Base-by-base conservation (phyloP, 2,888 invertebrate genomes). In the Ophonus ardosiacus region DNA sequence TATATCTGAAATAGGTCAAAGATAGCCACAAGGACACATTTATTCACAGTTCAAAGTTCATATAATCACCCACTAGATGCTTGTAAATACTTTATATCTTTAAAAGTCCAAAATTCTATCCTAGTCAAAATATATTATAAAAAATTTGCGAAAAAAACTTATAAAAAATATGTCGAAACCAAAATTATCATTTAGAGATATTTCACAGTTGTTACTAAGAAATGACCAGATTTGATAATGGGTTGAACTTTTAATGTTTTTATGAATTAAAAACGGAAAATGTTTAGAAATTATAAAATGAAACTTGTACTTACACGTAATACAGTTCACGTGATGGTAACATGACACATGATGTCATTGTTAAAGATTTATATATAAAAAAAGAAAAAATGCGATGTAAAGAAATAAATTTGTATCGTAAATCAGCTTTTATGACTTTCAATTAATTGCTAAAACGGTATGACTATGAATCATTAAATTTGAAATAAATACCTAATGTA, bases 1-100 rank as follows among this genome's bases (percentile, higher is more conserved):
- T 63, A 24, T 24, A 6, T 63, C n/a, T 61, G 61, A 18, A 61
- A 61, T 61, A 61, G 61, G 61, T 61, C 61, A 61, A 61, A 61
- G 61, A 31, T 31, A 31, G 6, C 31, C 31, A 31, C 61, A 61
- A 59, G 18, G 61, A 61, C 18, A 61, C 7, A 15, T 18, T 61
- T 61, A 17, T 17, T 7, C 0, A 17, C 15, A 2, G 61, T 61
- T 17, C 17, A 61, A 61, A 24, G 24, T 63, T 24, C 24, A 13
- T 63, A 10, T 63, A 4, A 31, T 31, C 31, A 31, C 31, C 1
- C 5, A 5, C 6, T 31, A 5, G 3, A 31, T 31, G 5, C 5
- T 1, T 31, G 31, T 31, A 31, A 31, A 31, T 6, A 31, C 5
- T 6, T 31, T 31, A 31, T 31, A 31, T 31, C 31, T 31, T 31